phyloP scores from a whole-genome alignment of 2,113 vertebrate genomes.

The Gulo gulo region DNA sequence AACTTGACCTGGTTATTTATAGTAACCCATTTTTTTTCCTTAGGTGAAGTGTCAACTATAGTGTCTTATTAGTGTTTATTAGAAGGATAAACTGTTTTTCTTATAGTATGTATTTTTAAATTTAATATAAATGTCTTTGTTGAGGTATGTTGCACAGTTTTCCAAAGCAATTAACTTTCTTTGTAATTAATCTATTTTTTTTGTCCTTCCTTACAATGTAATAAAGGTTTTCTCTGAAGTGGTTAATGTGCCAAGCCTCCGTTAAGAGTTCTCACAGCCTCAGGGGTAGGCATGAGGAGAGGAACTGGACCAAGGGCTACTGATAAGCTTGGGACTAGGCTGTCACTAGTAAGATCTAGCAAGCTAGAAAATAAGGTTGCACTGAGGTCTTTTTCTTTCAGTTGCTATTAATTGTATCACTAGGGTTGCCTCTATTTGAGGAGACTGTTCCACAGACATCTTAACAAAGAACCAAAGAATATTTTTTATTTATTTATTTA shows the following conservation, averaged over 20 bases:
- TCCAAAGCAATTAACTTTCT: not conserved
- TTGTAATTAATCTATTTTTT: conserved; percentile 25
- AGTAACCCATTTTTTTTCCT: conserved; percentile 24
- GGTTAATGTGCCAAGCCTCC: not conserved
- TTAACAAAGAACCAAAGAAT: too few relatives aligned
- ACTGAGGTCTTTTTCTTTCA: not conserved
- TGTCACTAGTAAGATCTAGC: not conserved
- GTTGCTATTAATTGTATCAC: not conserved
- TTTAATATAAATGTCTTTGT: conserved; percentile 11
- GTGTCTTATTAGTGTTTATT: not conserved
- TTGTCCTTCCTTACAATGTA: not conserved
- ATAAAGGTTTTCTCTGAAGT: not conserved
- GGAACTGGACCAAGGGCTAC: not conserved
- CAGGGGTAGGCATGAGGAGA: not conserved
- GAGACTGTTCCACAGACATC: not conserved
- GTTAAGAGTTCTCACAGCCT: not conserved
- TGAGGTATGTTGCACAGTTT: not conserved
- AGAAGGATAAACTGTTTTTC: conserved; percentile 32
- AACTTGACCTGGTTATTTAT: conserved; percentile 28
- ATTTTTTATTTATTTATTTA: too few relatives aligned
- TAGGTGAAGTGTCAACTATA: not conserved
- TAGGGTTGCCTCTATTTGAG: not conserved
- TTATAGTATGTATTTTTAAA: not conserved
- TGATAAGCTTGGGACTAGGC: not conserved
- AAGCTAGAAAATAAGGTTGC: not conserved